Base-by-base conservation (phyloP, 2,888 invertebrate species). In the Lymantria dispar region DNA sequence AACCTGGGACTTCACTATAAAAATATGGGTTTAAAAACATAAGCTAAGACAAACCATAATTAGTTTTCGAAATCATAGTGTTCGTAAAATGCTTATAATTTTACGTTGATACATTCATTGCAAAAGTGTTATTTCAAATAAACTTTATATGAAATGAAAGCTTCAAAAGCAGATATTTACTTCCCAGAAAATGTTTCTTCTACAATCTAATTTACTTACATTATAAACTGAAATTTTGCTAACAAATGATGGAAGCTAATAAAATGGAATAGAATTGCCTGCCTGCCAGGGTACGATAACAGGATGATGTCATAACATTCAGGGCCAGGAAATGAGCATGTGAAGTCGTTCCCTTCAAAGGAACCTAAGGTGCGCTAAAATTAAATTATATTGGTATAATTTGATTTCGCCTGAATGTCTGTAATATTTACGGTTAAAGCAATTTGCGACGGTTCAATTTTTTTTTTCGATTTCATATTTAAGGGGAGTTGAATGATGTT, bases 261-360 rank as follows among this genome's bases (percentile, higher is more conserved):
- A 48, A 22, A 38, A 70, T 62, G 62, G 64, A 60, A 62, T 66
- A 48, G 56, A 68, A 64, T 64, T 68, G 58, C 54, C 51, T 64
- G 76, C 70, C 77, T 78, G 78, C 58, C 52, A 14, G 48, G 42
- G 45, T 38, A 56, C 56, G 81, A 82, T 81, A 80, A 72, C 73
- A 56, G 64, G 68, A 80, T 80, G 60, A 76, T 58, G 69, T 69
- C 74, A 64, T 80, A 74, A 80, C 78, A 76, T 70, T 60, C 66
- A 62, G 59, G 61, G 68, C 52, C 61, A 66, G 62, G 70, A 70
- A 77, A 70, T 67, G 62, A 64, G 62, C 56, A 64, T 65, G 59
- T 69, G 65, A 63, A 64, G 62, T 59, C 68, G 64, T 64, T 64
- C 42, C 22, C 36, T 38, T 47, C 48, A 63, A 63, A 62, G 58